Evolutionary conservation across 2,797 vertebrate genomes (phyloP).

Genomic region (Falco rusticolus): DNA sequence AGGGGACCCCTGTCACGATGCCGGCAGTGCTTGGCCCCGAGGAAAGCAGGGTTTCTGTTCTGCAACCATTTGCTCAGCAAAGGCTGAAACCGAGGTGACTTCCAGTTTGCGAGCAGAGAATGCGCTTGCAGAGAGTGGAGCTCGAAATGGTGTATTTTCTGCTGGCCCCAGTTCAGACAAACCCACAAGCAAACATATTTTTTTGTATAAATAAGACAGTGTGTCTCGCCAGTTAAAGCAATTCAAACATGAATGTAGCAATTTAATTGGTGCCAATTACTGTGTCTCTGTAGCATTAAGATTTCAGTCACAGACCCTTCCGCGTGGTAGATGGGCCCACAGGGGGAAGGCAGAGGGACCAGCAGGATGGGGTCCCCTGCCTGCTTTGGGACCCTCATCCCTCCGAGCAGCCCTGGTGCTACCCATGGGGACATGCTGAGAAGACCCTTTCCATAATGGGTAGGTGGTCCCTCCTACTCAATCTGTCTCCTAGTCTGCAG

Average conservation of each 20-base stretch:
- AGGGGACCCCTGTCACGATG: background rate
- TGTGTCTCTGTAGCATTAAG: constrained; percentile 69
- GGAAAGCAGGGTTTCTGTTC: constrained; percentile 26
- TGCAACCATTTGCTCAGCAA: background rate
- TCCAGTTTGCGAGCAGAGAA: constrained; percentile 22
- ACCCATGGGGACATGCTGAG: background rate
- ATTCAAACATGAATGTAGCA: constrained; percentile 79
- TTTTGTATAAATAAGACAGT: constrained; percentile 80
- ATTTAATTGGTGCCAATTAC: constrained; percentile 79
- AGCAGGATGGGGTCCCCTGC: background rate
- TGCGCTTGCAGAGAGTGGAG: background rate
- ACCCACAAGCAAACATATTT: constrained; percentile 79
- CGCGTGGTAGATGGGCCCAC: background rate
- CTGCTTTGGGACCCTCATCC: background rate
- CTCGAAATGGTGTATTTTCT: constrained; percentile 59
- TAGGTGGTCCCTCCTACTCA: background rate
- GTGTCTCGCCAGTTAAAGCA: constrained; percentile 80
- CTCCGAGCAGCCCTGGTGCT: background rate
- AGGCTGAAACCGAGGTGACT: constrained; percentile 34
- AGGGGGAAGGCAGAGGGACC: constrained; percentile 7
- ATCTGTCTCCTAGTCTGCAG: background rate
- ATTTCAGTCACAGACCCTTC: constrained; percentile 70
- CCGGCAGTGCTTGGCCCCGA: accelerated
- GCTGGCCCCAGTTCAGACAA: constrained; percentile 71
- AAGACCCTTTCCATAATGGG: background rate